Percentiles rank a stretch among this genome's conserved stretches.
Evolutionary conservation across 1,140 invertebrate genomes (phyloP).

Genomic region (Drosophila navojoa): DNA sequence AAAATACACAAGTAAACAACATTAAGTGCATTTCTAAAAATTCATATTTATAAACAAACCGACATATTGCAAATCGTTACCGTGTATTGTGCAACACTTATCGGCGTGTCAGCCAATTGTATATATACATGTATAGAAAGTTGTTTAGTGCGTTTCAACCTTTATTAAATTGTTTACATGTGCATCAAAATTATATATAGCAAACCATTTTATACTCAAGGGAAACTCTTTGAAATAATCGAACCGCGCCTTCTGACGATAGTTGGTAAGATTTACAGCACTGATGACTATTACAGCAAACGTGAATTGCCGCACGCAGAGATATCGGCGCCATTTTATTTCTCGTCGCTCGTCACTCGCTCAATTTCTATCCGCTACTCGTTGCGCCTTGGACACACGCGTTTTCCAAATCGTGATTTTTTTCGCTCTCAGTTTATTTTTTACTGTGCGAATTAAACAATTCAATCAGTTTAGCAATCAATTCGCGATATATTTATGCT

Average conservation of each 20-base stretch:
- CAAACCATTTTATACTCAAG: too few relatives aligned
- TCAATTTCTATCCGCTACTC: constrained; percentile 43
- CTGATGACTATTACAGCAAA: not conserved
- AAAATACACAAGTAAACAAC: too few relatives aligned
- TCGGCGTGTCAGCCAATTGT: too few relatives aligned
- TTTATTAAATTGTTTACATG: too few relatives aligned
- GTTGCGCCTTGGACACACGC: constrained; percentile 65
- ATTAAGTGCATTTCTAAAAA: too few relatives aligned
- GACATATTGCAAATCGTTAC: too few relatives aligned
- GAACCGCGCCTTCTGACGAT: not conserved
- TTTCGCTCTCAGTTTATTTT: constrained; percentile 58
- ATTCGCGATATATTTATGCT: constrained; percentile 22
- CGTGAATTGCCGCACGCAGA: constrained; percentile 24
- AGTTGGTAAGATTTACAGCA: not conserved
- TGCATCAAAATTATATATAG: too few relatives aligned
- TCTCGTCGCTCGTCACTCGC: constrained; percentile 43
- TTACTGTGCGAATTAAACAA: constrained; percentile 51
- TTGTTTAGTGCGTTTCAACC: too few relatives aligned
- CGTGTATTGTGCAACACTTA: too few relatives aligned
- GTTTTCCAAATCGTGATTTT: constrained; percentile 75
- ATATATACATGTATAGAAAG: too few relatives aligned
- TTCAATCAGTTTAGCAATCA: constrained; percentile 30
- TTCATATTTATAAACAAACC: too few relatives aligned
- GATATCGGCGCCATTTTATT: constrained; percentile 55
- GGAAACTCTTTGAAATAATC: not conserved